Base-by-base conservation (phyloP, 2,888 invertebrate genomes). In the Rhingia rostrata region DNA sequence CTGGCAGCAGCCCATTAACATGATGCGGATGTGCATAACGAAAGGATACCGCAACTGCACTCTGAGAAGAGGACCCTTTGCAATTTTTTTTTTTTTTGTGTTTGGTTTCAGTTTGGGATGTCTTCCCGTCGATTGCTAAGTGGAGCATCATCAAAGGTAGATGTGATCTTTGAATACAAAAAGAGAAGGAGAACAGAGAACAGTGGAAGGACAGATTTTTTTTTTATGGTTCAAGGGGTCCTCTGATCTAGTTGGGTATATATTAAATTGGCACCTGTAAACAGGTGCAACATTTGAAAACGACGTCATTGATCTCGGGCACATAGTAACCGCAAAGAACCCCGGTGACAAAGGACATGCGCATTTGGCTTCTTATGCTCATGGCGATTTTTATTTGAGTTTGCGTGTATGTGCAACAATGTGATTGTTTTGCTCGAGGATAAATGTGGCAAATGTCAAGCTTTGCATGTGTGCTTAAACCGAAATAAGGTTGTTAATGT, bases 11-110 rank as follows among this genome's bases (percentile, higher is more conserved):
- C 80, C 74, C 80, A 84, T 80, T 80, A 84, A 49, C 84, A 66
- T 80, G 80, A 84, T 80, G 74, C 80, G 80, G 80, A 84, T 74
- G 80, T 84, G 80, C 80, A 84, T 70, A 80, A 74, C 84, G 69
- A 80, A 84, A 80, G 69, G 80, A 64, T 66, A 63, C 73, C 84
- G 80, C 73, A 80, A 84, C 54, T 84, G 84, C 80, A 84, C 61
- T 80, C 74, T 54, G 67, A 41, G 45, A 60, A 84, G 67, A 41
- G 45, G 64, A 84, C 63, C 61, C 63, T 73, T 72, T 83, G 60
- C 7, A 43, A n/a, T 37, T 61, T 66, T 67, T 61, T 54, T 39
- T 56, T 37, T 54, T 14, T 12, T 54, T 54, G 7, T 3, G 5
- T 54, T 6, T 47, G 22, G 30, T 10, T n/a, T 22, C 22, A 22